A percentile compares a stretch with the other conserved stretches of the same genome.
phyloP scores from a whole-genome alignment of 2,888 invertebrate species.

The Anodontia alba region DNA sequence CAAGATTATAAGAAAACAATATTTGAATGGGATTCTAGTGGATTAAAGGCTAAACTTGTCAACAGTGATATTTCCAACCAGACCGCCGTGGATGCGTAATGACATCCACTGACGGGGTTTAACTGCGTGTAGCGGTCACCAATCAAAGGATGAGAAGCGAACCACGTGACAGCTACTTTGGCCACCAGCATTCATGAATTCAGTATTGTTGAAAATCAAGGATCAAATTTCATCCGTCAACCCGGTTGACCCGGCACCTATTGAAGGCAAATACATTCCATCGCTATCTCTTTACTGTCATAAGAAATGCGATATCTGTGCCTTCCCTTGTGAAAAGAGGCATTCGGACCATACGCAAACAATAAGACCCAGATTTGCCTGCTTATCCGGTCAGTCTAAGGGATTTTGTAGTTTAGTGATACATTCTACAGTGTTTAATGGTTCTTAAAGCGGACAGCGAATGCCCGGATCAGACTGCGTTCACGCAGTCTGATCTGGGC shows the following conservation, averaged over 20 bases:
- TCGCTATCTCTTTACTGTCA: background rate
- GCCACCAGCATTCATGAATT: background rate
- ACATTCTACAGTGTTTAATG: background rate
- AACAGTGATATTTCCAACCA: too few relatives aligned
- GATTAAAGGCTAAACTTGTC: too few relatives aligned
- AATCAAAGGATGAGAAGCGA: too few relatives aligned
- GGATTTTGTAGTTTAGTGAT: background rate
- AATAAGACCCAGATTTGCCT: background rate
- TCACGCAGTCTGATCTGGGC: background rate
- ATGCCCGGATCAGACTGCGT: too few relatives aligned
- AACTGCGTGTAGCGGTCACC: background rate
- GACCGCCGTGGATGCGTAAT: background rate
- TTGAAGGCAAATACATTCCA: background rate
- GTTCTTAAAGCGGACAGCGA: background rate
- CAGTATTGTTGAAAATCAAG: background rate
- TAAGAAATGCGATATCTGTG: background rate
- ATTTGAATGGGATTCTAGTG: too few relatives aligned
- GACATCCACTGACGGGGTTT: background rate
- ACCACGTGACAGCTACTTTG: background rate
- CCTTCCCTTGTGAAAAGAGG: background rate
- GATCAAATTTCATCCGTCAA: background rate
- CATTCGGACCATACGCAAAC: background rate
- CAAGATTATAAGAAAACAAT: background rate
- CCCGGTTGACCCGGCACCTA: background rate
- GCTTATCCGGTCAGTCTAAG: background rate